A percentile compares a stretch with the other conserved stretches of the same genome.
phyloP scores from a whole-genome alignment of 2,888 invertebrate genomes.

The Isoperla grammatica region DNA sequence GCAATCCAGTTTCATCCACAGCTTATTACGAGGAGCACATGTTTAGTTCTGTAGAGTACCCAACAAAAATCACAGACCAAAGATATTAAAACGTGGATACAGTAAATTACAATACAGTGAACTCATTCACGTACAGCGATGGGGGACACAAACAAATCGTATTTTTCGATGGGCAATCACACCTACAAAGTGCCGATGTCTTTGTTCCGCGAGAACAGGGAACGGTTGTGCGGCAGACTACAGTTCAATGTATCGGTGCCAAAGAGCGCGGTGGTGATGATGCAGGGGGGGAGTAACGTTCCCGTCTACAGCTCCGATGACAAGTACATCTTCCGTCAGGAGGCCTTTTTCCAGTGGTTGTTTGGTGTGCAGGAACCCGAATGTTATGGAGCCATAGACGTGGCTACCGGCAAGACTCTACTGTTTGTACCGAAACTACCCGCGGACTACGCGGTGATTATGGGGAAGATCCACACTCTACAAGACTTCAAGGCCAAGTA shows the following conservation, averaged over 20 bases:
- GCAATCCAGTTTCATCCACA: no score
- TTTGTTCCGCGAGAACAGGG: constrained; percentile 72
- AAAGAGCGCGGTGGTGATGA: constrained; percentile 58
- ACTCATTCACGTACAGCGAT: no score
- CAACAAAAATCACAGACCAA: no score
- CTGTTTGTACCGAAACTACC: constrained; percentile 85
- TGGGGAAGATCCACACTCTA: constrained; percentile 72
- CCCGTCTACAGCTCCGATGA: constrained; percentile 83
- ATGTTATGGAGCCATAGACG: constrained; percentile 79
- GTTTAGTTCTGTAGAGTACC: no score
- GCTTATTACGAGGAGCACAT: no score
- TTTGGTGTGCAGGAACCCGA: constrained; percentile 80
- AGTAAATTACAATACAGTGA: no score
- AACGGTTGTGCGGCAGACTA: constrained; percentile 54
- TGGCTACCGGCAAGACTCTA: constrained; percentile 60
- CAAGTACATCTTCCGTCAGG: constrained; percentile 82
- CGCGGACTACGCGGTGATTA: constrained; percentile 86
- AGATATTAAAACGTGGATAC: no score
- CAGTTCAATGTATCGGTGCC: constrained; percentile 57
- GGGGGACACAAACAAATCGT: no score
- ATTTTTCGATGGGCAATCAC: constrained; percentile 60
- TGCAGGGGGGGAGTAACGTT: constrained; percentile 80
- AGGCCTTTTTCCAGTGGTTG: constrained; percentile 94
- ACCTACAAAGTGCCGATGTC: constrained; percentile 74
- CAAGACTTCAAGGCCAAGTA: constrained; percentile 75